phyloP scores from a whole-genome alignment of 2,113 vertebrate species.

The Cyprinus carpio region DNA sequence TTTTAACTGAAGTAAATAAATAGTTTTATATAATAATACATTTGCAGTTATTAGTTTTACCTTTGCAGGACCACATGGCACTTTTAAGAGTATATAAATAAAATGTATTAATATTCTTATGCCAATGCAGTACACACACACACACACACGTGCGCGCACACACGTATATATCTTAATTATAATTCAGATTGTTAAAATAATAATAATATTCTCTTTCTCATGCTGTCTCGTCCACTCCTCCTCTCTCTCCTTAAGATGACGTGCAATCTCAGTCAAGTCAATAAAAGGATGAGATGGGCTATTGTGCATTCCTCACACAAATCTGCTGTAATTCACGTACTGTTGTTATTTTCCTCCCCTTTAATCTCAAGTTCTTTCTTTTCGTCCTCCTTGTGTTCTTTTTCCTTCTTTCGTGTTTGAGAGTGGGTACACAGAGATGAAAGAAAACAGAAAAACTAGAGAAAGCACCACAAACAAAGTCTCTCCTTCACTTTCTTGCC shows the following conservation, averaged over 20 bases:
- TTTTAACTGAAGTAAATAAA: no score
- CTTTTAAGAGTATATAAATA: no score
- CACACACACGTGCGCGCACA: no score
- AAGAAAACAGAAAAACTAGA: background rate
- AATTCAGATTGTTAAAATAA: no score
- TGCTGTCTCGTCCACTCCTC: background rate
- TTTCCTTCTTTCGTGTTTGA: background rate
- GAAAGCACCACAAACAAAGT: conserved; percentile 41
- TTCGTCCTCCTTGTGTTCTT: background rate
- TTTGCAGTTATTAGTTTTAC: background rate
- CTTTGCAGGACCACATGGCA: background rate
- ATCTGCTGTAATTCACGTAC: conserved; percentile 32
- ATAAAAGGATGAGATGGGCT: conserved; percentile 24
- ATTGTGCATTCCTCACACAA: conserved; percentile 33
- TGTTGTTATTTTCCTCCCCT: conserved; percentile 38
- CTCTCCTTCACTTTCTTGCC: conserved; percentile 50
- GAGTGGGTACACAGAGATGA: background rate
- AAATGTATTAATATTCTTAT: no score
- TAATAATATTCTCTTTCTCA: background rate
- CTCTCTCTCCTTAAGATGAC: conserved; percentile 5
- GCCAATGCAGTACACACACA: no score
- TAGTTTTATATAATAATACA: background rate
- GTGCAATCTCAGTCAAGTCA: conserved; percentile 11
- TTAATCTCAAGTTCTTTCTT: conserved; percentile 22
- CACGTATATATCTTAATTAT: no score